Conservation (phyloP, 2,888 invertebrate genomes). For the Agrilus mali region DNA sequence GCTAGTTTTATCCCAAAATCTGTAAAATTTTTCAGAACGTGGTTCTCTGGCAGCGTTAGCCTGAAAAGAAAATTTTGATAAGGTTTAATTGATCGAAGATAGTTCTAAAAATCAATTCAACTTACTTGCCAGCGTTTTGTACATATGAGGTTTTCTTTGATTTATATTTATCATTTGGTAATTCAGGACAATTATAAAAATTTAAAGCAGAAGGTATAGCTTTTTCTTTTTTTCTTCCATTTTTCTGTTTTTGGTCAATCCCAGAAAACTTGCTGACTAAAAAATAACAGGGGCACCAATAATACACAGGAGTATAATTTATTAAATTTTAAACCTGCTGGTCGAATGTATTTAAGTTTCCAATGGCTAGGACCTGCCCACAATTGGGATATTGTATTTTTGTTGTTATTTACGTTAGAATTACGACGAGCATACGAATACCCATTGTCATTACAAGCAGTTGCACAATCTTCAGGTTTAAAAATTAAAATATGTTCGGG, state of each 20-base stretch:
- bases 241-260: constrained; percentile 6
- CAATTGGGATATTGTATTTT: constrained; percentile 25
- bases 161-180: too few relatives aligned
- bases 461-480: constrained; percentile 38
- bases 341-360: constrained; percentile 46
- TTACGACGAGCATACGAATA: constrained; percentile 55
- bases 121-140: too few relatives aligned
- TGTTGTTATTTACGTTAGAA: constrained; percentile 29
- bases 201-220: not conserved
- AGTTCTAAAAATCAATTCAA: too few relatives aligned
- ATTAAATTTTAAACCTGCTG: constrained; percentile 5
- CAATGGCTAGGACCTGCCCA: constrained; percentile 82
- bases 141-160: too few relatives aligned
- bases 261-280: constrained; percentile 14
- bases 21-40: too few relatives aligned
- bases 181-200: too few relatives aligned
- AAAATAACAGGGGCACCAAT: constrained; percentile 17
- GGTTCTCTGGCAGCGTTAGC: too few relatives aligned
- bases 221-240: constrained; percentile 4
- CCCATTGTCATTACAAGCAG: constrained; percentile 49
- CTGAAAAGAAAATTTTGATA: too few relatives aligned
- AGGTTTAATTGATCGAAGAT: too few relatives aligned
- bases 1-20: too few relatives aligned
- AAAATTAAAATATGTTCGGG: constrained; percentile 37
- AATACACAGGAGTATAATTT: not conserved